Conservation (phyloP, 2,888 invertebrate species). For the Thereva nobilitata region DNA sequence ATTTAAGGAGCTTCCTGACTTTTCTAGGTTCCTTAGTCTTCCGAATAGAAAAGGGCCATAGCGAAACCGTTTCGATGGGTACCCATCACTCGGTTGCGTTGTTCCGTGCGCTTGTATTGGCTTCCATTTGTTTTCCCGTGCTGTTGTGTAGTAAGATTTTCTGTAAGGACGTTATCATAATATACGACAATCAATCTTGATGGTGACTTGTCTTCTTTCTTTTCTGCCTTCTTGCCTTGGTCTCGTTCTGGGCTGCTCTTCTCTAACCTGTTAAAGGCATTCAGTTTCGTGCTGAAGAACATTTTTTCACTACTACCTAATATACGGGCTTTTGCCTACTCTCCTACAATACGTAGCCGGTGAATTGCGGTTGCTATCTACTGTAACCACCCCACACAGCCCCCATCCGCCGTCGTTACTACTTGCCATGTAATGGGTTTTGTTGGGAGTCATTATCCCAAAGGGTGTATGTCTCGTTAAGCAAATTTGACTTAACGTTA, state of each 20-base stretch:
- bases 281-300: constrained; percentile 14
- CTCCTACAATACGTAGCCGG: background rate
- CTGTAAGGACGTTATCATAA: constrained; percentile 26
- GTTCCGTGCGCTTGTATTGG: background rate
- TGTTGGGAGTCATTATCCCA: constrained; percentile 11
- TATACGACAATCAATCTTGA: constrained; percentile 29
- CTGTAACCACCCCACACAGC: no score
- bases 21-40: background rate
- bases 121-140: constrained; percentile 14
- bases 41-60: constrained; percentile 6
- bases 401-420: background rate
- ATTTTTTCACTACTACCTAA: constrained; percentile 4
- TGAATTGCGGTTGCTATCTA: constrained; percentile 3
- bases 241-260: constrained; percentile 2
- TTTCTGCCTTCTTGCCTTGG: background rate
- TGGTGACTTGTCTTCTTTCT: constrained; percentile 22
- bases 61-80: constrained; percentile 5
- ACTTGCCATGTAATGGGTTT: constrained; percentile 12
- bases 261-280: constrained; percentile 1
- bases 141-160: constrained; percentile 8
- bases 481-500: constrained; percentile 11
- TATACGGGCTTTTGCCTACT: background rate
- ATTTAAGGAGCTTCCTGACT: constrained; percentile 19
- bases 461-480: constrained; percentile 16
- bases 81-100: background rate